Evolutionary conservation across 2,797 vertebrate species (phyloP).

Genomic region (Lacerta agilis): DNA sequence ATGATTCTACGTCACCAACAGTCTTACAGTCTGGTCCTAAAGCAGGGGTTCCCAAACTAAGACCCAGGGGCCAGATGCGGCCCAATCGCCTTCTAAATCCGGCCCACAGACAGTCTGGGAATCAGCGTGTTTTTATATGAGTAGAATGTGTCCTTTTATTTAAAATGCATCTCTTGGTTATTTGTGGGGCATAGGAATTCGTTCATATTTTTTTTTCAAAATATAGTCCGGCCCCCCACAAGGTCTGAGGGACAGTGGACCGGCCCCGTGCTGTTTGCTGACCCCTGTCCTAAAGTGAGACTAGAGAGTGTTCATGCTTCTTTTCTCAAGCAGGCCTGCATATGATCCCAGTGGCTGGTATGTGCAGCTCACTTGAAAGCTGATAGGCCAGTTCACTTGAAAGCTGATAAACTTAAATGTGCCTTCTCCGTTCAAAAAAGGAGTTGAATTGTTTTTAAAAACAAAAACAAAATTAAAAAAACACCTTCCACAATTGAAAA

Average conservation of each 20-base stretch:
- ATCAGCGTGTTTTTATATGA: no score
- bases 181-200: no score
- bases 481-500: slow-evolving; percentile 60
- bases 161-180: no score
- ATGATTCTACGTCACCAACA: not conserved
- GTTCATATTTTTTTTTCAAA: no score
- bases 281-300: not conserved
- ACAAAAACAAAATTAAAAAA: slow-evolving; percentile 52
- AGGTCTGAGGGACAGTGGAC: no score
- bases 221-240: no score
- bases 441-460: not conserved
- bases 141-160: no score
- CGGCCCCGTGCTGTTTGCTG: no score
- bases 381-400: slow-evolving; percentile 1
- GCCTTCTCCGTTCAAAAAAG: not conserved
- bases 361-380: slow-evolving; percentile 36
- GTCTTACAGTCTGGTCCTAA: no score
- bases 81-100: no score
- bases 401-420: slow-evolving; percentile 56
- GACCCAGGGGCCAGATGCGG: no score
- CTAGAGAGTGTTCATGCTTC: not conserved
- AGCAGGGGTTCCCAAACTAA: not conserved
- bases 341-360: slow-evolving; percentile 55
- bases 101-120: no score
- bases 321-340: not conserved